These are phyloP conservation scores for Plutomurus gul DNA, from an alignment of 1,140 invertebrate genomes.

Conservation along the genomic window DNA sequence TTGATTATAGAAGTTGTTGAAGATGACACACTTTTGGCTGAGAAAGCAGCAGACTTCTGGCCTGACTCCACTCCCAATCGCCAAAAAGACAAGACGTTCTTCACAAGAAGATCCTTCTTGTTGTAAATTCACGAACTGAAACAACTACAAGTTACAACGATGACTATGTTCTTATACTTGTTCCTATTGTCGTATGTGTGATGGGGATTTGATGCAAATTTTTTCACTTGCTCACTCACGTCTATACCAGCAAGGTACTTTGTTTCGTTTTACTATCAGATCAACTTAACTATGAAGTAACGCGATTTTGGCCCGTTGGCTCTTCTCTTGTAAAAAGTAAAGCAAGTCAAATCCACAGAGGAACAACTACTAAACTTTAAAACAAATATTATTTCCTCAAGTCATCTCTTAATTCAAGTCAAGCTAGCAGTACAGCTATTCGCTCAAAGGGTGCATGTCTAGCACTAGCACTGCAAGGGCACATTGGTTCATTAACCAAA, in stretches of 20 bases:
- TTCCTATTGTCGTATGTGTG: not conserved
- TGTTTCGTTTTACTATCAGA: not conserved
- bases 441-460: no score
- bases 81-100: conserved; percentile 23
- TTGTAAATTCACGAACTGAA: conserved; percentile 1
- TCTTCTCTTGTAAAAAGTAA: no score
- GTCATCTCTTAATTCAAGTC: no score
- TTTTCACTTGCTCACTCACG: not conserved
- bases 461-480: no score
- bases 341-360: no score
- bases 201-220: not conserved
- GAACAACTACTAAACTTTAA: no score
- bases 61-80: not conserved
- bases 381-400: no score
- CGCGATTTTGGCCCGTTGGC: no score
- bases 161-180: not conserved
- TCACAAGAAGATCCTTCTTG: conserved; percentile 5
- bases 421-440: no score
- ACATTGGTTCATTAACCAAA: no score
- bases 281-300: conserved; percentile 18
- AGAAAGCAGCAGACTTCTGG: not conserved
- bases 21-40: conserved; percentile 21
- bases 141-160: not conserved
- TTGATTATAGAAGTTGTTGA: conserved; percentile 26
- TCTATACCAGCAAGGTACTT: not conserved